Conservation (phyloP, 2,113 vertebrate species). For the Ptyas mucosa region DNA sequence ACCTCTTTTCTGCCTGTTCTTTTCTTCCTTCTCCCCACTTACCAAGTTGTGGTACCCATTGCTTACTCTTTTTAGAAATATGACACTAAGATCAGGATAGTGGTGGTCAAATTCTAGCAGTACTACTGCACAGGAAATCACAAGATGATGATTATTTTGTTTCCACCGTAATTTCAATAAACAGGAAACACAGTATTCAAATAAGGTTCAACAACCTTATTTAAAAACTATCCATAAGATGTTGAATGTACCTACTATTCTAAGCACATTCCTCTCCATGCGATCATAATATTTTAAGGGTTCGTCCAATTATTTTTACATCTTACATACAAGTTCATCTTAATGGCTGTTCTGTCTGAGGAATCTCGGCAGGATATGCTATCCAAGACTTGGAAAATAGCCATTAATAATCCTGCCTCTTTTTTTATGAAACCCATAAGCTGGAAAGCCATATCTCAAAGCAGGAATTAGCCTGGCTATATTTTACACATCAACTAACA, state of each 20-base stretch:
- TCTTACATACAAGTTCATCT: slow-evolving; percentile 28
- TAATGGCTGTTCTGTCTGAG: not conserved
- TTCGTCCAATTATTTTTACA: slow-evolving; percentile 19
- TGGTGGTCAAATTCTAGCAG: not conserved
- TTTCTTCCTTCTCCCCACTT: not conserved
- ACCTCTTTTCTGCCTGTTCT: not conserved
- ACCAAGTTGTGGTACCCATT: not conserved
- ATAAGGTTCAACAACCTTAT: not conserved
- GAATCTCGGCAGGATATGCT: slow-evolving; percentile 28
- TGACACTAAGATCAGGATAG: not conserved
- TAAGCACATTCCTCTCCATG: not conserved
- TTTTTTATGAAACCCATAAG: not conserved
- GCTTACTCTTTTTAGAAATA: not conserved
- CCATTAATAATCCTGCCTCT: not conserved
- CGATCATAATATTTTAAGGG: not conserved
- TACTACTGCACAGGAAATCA: not conserved
- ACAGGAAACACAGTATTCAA: not conserved
- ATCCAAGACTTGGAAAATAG: slow-evolving; percentile 41
- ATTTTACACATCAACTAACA: slow-evolving; percentile 67
- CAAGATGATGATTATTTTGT: not conserved
- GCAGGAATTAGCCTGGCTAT: slow-evolving; percentile 60
- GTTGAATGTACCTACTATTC: slow-evolving; percentile 7
- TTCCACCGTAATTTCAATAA: not conserved
- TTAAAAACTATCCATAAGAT: not conserved
- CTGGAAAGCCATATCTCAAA: slow-evolving; percentile 39